Evolutionary conservation across 2,113 vertebrate species (phyloP).

Genomic region (Cyphomyrus discorhynchus): DNA sequence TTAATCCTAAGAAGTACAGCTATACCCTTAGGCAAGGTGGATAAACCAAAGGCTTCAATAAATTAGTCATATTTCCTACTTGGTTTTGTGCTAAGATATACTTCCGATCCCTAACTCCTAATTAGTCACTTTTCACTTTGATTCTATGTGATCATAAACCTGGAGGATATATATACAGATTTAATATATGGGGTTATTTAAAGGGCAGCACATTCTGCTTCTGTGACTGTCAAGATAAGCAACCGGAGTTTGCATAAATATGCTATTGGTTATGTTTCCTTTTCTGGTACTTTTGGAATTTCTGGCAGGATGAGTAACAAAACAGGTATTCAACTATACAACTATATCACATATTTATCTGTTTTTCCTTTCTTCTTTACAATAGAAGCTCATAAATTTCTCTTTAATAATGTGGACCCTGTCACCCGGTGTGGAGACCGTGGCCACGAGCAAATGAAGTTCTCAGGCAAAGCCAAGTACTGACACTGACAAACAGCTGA

Average conservation of each 20-base stretch:
- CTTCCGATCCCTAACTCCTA: background rate
- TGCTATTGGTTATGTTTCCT: background rate
- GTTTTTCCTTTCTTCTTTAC: constrained; percentile 1
- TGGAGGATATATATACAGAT: background rate
- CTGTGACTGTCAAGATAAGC: background rate
- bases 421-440: background rate
- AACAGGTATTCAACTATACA: background rate
- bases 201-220: background rate
- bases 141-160: background rate
- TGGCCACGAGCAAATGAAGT: background rate
- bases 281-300: background rate
- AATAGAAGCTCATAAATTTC: constrained; percentile 21
- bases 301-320: background rate
- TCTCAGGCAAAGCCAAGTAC: background rate
- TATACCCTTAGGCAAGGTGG: background rate
- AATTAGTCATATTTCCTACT: constrained; percentile 1
- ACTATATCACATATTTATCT: background rate
- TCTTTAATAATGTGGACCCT: constrained; percentile 24
- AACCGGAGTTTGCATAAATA: background rate
- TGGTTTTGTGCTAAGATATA: constrained; percentile 4
- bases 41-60: background rate
- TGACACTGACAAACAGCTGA: background rate
- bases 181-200: background rate
- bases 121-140: background rate
- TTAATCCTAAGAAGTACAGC: background rate